A percentile compares a stretch with the other conserved stretches of the same genome.
These are phyloP conservation scores for Oreochromis niloticus DNA, from an alignment of 2,113 vertebrate species.

Conservation along the genomic window DNA sequence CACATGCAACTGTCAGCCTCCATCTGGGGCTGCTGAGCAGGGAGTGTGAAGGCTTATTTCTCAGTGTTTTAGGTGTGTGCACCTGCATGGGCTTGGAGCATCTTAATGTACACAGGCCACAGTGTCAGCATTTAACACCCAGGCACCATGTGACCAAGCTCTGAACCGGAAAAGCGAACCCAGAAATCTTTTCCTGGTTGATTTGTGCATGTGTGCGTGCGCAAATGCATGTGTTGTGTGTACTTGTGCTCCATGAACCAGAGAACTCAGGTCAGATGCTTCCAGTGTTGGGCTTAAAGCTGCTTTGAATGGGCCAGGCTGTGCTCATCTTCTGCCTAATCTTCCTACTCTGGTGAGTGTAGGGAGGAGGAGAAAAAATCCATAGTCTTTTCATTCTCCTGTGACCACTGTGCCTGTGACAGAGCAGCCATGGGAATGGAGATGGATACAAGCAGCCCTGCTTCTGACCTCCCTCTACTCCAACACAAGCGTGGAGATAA, in stretches of 20 bases:
- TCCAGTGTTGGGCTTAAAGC: slow-evolving; percentile 47
- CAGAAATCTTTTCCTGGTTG: neutral
- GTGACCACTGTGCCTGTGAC: slow-evolving; percentile 68
- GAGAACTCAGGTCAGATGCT: slow-evolving; percentile 41
- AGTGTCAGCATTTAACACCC: slow-evolving; percentile 29
- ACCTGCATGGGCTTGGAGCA: neutral
- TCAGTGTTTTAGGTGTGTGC: neutral
- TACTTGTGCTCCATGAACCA: slow-evolving; percentile 45
- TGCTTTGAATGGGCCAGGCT: slow-evolving; percentile 59
- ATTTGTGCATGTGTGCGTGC: neutral
- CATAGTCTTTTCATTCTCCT: slow-evolving; percentile 70
- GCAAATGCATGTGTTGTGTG: neutral
- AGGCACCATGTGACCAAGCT: slow-evolving; percentile 24
- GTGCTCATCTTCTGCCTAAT: slow-evolving; percentile 64
- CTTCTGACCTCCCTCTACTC: slow-evolving; percentile 66
- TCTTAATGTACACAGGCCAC: slow-evolving; percentile 24
- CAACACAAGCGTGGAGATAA: slow-evolving; percentile 65
- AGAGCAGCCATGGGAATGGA: slow-evolving; percentile 72
- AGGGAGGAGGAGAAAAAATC: slow-evolving; percentile 61
- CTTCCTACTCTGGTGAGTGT: slow-evolving; percentile 51
- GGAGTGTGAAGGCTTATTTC: neutral
- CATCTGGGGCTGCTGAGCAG: neutral
- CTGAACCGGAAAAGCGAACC: slow-evolving; percentile 41
- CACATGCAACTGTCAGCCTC: slow-evolving; percentile 22
- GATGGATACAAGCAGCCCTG: slow-evolving; percentile 59